Base-by-base conservation (phyloP, 1,140 invertebrate genomes). In the Stenopsyche tienmushanensis region DNA sequence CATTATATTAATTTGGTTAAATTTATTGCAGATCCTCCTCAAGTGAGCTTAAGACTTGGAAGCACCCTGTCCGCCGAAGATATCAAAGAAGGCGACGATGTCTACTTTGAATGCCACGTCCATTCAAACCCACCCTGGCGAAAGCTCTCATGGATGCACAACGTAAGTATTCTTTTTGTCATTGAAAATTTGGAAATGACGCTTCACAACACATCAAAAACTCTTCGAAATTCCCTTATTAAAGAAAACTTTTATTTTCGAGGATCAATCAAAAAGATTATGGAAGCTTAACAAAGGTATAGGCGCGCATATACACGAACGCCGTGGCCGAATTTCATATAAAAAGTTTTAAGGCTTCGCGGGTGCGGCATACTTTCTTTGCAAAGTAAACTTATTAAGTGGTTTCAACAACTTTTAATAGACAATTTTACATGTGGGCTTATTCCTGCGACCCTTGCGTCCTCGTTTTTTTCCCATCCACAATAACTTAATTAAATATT, bases 21-120 rank as follows among this genome's bases (percentile, higher is more conserved):
- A 20, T 47, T 7, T 47, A 21, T 57, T 60, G n/a, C 82, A 96
- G 93, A 93, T 84, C 86, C 90, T 26, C 93, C 93, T 10, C 86
- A 90, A 73, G 89, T 95, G 25, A 85, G 87, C 47, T 78, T 96
- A 49, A 83, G 88, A 69, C 80, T 96, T 64, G 93, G 93, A 66
- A 91, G 88, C 72, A 94, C 91, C 8, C 79, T 95, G 63, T 90
- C 92, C 71, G 88, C 91, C 15, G 87, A 91, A 68, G 90, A 93
- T 78, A 95, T 95, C 78, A 93, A 92, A 80, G 91, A 94, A 80
- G 91, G 92, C 26, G 93, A 94, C 73, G 93, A 95, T 77, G 91
- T 95, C 45, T 95, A 94, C 80, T 94, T 96, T 78, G 92, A 95
- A 79, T 96, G 93, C 79, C 90, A 92, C 81, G 92, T 96, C 64